phyloP scores from a whole-genome alignment of 1,140 invertebrate genomes.

The Plodia interpunctella region DNA sequence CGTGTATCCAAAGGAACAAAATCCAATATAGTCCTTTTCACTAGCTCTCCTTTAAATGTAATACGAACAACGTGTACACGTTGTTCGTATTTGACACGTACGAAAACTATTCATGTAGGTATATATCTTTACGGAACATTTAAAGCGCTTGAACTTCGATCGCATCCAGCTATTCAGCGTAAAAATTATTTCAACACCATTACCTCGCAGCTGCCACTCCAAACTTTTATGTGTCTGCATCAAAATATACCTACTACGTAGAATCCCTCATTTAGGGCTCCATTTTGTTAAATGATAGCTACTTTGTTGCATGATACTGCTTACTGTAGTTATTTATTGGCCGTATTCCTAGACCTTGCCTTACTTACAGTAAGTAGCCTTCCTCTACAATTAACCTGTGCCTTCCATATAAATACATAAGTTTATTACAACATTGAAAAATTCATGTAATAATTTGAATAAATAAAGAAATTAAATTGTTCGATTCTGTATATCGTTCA shows the following conservation, averaged over 20 bases:
- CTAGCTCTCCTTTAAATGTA: neutral
- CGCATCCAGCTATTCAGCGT: conserved; percentile 16
- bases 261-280: conserved; percentile 14
- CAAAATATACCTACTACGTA: conserved; percentile 19
- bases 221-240: conserved; percentile 23
- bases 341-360: neutral
- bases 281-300: neutral
- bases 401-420: too few relatives aligned
- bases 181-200: conserved; percentile 21
- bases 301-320: conserved; percentile 7
- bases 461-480: too few relatives aligned
- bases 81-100: neutral
- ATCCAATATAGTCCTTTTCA: conserved; percentile 4
- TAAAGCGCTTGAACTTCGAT: conserved; percentile 15
- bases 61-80: too few relatives aligned
- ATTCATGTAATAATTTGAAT: too few relatives aligned
- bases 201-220: conserved; percentile 22
- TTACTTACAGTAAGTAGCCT: neutral
- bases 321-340: neutral
- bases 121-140: conserved; percentile 15
- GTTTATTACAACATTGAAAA: too few relatives aligned
- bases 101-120: conserved; percentile 1
- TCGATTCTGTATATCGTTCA: too few relatives aligned
- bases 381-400: too few relatives aligned
- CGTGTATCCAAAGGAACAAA: conserved; percentile 5